Evolutionary conservation across 1,140 invertebrate species (phyloP), one percentile per base, ranked within the genome.

Genomic region (Drosophila jambulina): DNA sequence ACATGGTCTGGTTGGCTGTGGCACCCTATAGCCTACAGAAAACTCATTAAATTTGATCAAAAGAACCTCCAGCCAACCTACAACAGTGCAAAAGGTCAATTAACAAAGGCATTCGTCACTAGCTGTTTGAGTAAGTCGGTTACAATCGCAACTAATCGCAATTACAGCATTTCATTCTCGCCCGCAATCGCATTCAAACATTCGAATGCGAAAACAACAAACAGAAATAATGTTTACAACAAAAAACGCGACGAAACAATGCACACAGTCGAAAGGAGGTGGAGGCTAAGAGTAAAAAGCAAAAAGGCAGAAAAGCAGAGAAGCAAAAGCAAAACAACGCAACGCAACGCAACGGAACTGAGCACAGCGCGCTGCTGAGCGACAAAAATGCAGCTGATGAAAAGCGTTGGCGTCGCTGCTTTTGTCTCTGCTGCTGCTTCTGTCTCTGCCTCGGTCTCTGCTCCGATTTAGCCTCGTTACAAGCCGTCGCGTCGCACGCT

Each of bases 401-500:
- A 32, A 43, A 61, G 59, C 75, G 80, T 78, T 84, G 68, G 67
- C 81, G 62, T 23, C 60, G 48, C 60, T 61, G 63, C 29, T 23
- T 36, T 15, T 49, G 65, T 5, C 34, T 19, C 34, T 42, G 63
- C 13, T 15, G 25, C 48, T 25, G 62, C 17, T 17, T 27, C 58
- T 27, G 61, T 12, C 38, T 10, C 38, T 32, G 60, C 15, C 25
- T 36, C 45, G 21, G 54, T 25, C 67, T 62, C 78, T 61, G 81
- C 82, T 63, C 36, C 80, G 67, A 71, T 88, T 88, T 88, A 88
- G 85, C 85, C 85, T 90, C 85, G 85, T 90, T 88, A 90, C 82
- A 81, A 85, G 67, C 80, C 51, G 40, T 56, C 62, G 60, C 32
- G 34, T 40, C 53, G 32, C 53, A 54, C 15, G 51, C 32, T 36